A percentile compares a stretch with the other conserved stretches of the same genome.
Conservation (phyloP, 2,113 vertebrate genomes). For the Pterocles orientalis region DNA sequence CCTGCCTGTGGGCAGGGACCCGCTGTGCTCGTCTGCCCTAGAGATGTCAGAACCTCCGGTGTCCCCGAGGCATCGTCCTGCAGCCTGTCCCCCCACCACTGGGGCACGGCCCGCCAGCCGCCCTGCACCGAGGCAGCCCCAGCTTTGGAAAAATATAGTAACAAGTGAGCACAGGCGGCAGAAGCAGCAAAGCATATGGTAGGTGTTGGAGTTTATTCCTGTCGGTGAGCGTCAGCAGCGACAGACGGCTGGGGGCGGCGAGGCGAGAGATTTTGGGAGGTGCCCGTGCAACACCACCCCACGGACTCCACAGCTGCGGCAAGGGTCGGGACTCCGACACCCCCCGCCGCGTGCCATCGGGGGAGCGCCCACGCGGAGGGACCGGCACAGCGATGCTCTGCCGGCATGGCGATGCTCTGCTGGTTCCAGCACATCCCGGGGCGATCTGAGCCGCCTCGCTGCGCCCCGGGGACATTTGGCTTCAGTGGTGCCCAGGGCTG, state of each 20-base stretch:
- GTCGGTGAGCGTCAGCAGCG: slow-evolving; percentile 36
- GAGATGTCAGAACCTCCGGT: background rate
- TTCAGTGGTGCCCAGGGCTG: rapidly evolving
- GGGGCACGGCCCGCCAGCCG: background rate
- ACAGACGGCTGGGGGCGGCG: slow-evolving; percentile 51
- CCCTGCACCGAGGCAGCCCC: background rate
- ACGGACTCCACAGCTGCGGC: background rate
- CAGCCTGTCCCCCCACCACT: rapidly evolving
- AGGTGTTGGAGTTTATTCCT: slow-evolving; percentile 60
- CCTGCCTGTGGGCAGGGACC: background rate
- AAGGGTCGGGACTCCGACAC: background rate
- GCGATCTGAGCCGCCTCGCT: background rate
- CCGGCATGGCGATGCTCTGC: rapidly evolving
- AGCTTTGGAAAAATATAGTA: slow-evolving; percentile 8
- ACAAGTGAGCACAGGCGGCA: slow-evolving; percentile 26
- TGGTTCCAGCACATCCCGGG: rapidly evolving
- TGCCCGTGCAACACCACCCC: slow-evolving; percentile 25
- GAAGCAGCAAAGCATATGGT: slow-evolving; percentile 48
- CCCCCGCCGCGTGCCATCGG: background rate
- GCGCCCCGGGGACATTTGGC: rapidly evolving
- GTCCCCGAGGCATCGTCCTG: rapidly evolving
- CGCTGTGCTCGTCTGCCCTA: rapidly evolving
- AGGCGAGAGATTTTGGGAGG: background rate
- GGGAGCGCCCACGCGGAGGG: background rate
- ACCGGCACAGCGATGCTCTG: rapidly evolving